phyloP scores from a whole-genome alignment of 2,888 invertebrate genomes.

The Troilus luridus region DNA sequence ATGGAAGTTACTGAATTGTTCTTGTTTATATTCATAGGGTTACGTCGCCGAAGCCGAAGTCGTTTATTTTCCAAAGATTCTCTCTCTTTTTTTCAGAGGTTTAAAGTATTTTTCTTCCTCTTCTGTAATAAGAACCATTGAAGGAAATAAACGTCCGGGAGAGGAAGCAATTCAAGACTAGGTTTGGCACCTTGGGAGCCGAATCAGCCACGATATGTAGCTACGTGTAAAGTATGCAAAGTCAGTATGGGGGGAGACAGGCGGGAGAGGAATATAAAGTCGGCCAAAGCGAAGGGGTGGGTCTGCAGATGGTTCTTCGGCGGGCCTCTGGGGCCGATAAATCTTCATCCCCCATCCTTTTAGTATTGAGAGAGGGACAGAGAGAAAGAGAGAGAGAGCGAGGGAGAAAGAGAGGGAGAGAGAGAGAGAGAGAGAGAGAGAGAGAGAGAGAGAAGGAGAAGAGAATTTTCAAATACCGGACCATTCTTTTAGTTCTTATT shows the following conservation, averaged over 20 bases:
- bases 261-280: background rate
- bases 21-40: too few species aligned
- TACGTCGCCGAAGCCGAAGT: too few species aligned
- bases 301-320: background rate
- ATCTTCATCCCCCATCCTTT: background rate
- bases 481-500: too few species aligned
- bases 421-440: too few species aligned
- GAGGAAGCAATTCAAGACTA: background rate
- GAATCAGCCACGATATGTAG: conserved; percentile 1
- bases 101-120: too few species aligned
- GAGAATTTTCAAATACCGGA: too few species aligned
- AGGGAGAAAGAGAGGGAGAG: too few species aligned
- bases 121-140: too few species aligned
- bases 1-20: too few species aligned
- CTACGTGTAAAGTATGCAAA: conserved; percentile 30
- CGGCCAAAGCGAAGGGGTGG: background rate
- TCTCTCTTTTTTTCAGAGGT: background rate
- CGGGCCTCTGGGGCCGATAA: background rate
- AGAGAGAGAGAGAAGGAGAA: too few species aligned
- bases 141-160: background rate
- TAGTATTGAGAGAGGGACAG: background rate
- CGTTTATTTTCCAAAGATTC: too few species aligned
- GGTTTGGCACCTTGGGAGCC: background rate
- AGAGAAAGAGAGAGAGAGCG: too few species aligned
- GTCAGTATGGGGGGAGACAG: background rate